Conservation (phyloP, 1,140 invertebrate species). For the Dendrolimus punctatus region DNA sequence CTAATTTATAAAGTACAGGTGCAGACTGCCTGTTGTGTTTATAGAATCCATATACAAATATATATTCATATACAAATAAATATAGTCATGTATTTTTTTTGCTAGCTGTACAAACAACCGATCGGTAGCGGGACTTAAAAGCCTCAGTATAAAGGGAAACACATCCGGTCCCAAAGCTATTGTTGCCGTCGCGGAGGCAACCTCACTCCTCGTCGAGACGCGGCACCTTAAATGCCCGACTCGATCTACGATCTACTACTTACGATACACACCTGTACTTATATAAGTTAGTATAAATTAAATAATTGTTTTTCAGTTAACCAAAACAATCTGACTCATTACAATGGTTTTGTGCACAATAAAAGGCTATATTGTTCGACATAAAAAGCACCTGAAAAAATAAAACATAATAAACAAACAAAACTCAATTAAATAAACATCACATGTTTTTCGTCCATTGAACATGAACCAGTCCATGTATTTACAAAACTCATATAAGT, state of each 20-base stretch:
- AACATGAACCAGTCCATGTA: conserved; percentile 27
- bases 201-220: conserved; percentile 3
- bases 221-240: neutral
- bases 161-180: conserved; percentile 30
- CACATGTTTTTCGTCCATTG: conserved; percentile 22
- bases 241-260: conserved; percentile 6
- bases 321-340: no score
- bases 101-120: conserved; percentile 11
- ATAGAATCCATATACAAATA: no score
- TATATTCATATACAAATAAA: neutral
- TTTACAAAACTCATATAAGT: conserved; percentile 54
- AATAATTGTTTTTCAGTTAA: neutral
- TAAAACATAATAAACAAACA: neutral
- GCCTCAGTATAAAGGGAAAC: conserved; percentile 29
- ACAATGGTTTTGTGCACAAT: no score
- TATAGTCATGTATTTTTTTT: conserved; percentile 16
- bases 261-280: neutral
- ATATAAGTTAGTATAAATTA: neutral
- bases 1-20: no score
- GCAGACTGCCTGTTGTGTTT: no score
- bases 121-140: conserved; percentile 30
- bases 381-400: conserved; percentile 24
- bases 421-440: conserved; percentile 48
- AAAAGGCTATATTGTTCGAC: neutral
- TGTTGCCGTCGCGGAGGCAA: conserved; percentile 13